phyloP scores from a whole-genome alignment of 2,888 invertebrate genomes.

The Plebejus melissa region DNA sequence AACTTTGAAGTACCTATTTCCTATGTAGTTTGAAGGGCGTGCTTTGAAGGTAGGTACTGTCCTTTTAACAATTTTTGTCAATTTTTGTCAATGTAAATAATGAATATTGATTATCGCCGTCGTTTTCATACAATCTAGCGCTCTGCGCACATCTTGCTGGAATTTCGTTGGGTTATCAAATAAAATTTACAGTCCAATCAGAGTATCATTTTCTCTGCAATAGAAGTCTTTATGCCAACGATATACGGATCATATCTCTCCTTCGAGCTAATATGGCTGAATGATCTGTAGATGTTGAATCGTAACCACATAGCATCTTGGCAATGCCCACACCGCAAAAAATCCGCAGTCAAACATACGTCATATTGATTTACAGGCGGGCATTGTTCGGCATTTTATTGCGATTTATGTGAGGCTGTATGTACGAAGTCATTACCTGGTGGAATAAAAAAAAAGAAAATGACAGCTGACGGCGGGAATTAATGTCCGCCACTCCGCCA shows the following conservation, averaged over 20 bases:
- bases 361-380: constrained; percentile 21
- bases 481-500: constrained; percentile 25
- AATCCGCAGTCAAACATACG: not conserved
- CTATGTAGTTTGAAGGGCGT: too few relatives aligned
- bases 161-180: not conserved
- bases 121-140: not conserved
- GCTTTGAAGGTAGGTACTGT: too few relatives aligned
- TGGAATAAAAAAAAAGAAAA: constrained; percentile 36
- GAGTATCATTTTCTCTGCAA: not conserved
- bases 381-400: constrained; percentile 19
- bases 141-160: not conserved
- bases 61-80: too few relatives aligned
- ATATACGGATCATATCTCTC: not conserved
- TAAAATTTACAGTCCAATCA: not conserved
- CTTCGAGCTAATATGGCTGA: not conserved
- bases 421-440: constrained; percentile 33
- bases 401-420: constrained; percentile 13
- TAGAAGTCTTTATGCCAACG: not conserved
- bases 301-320: not conserved
- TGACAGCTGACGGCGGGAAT: constrained; percentile 58
- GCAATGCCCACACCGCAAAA: not conserved
- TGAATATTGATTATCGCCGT: too few relatives aligned
- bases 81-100: too few relatives aligned
- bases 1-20: too few relatives aligned
- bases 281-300: not conserved